These are phyloP conservation scores for Pyrrhopygopsis socrates DNA, from an alignment of 2,888 invertebrate genomes.

Conservation along the genomic window DNA sequence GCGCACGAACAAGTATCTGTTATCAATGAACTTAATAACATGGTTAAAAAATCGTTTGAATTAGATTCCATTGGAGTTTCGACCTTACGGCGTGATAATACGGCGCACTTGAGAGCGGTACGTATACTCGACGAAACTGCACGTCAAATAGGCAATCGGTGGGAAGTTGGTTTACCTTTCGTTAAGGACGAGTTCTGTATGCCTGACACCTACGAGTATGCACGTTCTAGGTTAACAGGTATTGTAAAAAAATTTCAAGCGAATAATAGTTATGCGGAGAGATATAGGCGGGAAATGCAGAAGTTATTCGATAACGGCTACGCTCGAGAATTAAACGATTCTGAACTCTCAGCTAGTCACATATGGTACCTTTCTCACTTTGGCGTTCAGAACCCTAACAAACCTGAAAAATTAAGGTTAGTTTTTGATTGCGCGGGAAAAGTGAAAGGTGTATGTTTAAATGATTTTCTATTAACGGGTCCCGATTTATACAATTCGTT, in stretches of 20 bases:
- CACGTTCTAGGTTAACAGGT: slow-evolving; percentile 38
- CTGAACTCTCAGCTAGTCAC: slow-evolving; percentile 59
- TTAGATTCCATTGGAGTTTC: slow-evolving; percentile 81
- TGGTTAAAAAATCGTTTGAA: slow-evolving; percentile 69
- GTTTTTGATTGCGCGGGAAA: slow-evolving; percentile 76
- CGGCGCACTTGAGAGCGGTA: slow-evolving; percentile 70
- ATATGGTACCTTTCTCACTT: slow-evolving; percentile 74
- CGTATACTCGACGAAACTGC: slow-evolving; percentile 76
- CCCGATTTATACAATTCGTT: slow-evolving; percentile 78
- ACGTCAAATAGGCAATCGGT: slow-evolving; percentile 57
- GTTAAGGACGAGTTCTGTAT: slow-evolving; percentile 64
- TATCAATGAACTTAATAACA: slow-evolving; percentile 59
- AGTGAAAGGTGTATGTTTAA: slow-evolving; percentile 61
- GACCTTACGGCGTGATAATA: slow-evolving; percentile 74
- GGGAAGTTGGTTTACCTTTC: slow-evolving; percentile 80
- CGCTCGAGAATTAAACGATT: slow-evolving; percentile 66
- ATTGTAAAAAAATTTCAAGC: slow-evolving; percentile 54
- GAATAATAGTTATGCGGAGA: slow-evolving; percentile 47
- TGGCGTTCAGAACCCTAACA: slow-evolving; percentile 73
- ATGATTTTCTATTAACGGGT: slow-evolving; percentile 64
- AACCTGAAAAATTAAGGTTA: slow-evolving; percentile 72
- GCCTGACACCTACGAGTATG: slow-evolving; percentile 70
- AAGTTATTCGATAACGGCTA: slow-evolving; percentile 71
- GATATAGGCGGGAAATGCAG: slow-evolving; percentile 52
- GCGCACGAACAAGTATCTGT: not conserved